Evolutionary conservation across 2,888 invertebrate genomes (phyloP).

Genomic region (Bhutanitis thaidina): DNA sequence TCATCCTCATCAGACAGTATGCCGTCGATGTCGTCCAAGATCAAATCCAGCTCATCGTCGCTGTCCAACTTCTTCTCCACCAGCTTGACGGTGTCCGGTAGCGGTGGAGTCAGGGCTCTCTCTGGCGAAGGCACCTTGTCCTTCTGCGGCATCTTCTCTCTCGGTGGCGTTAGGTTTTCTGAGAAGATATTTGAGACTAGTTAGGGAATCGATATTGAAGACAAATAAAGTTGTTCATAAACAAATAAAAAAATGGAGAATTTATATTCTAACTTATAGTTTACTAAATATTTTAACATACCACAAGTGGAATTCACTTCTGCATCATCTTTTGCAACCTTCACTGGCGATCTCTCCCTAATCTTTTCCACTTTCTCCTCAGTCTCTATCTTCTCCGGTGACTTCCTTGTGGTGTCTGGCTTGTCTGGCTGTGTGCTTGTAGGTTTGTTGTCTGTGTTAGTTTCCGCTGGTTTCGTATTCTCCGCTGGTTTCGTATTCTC

Average conservation of each 20-base stretch:
- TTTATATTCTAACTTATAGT: not conserved
- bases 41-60: constrained; percentile 65
- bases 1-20: constrained; percentile 70
- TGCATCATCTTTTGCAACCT: constrained; percentile 37
- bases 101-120: constrained; percentile 22
- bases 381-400: constrained; percentile 37
- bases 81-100: not conserved
- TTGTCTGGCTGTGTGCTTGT: constrained; percentile 23
- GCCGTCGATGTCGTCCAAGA: constrained; percentile 67
- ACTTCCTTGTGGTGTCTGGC: constrained; percentile 48
- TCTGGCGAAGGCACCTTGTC: constrained; percentile 28
- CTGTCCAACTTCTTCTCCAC: constrained; percentile 30
- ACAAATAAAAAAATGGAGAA: not conserved
- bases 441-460: constrained; percentile 21
- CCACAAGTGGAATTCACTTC: constrained; percentile 69
- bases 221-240: too few relatives aligned
- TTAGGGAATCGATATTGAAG: too few relatives aligned
- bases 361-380: constrained; percentile 24
- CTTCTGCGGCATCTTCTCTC: constrained; percentile 24
- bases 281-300: constrained; percentile 32
- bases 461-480: constrained; percentile 12
- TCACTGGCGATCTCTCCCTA: constrained; percentile 39
- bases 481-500: constrained; percentile 49
- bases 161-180: constrained; percentile 46
- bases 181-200: too few relatives aligned